Conservation (phyloP, 1,140 invertebrate genomes). For the Acromyrmex heyeri region DNA sequence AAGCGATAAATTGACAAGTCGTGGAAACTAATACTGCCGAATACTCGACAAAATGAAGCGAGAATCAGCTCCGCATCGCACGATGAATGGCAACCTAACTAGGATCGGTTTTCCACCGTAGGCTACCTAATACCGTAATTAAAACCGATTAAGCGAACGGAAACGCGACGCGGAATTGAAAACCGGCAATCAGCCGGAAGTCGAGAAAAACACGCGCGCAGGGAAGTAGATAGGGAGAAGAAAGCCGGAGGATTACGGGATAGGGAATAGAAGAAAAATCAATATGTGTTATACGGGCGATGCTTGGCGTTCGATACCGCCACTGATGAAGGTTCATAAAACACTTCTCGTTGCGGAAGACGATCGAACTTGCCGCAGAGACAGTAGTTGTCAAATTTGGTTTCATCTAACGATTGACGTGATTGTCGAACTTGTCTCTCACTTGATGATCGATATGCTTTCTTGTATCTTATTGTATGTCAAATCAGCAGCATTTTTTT, state of each 20-base stretch:
- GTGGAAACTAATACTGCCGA: conserved; percentile 47
- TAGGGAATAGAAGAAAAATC: conserved; percentile 36
- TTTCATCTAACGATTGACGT: not conserved
- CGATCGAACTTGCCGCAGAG: not conserved
- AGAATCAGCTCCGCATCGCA: conserved; percentile 50
- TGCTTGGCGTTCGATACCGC: conserved; percentile 45
- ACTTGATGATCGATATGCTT: not conserved
- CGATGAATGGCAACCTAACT: conserved; percentile 70
- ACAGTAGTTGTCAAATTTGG: conserved; percentile 33
- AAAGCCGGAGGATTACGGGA: conserved; percentile 31
- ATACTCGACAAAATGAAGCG: conserved; percentile 42
- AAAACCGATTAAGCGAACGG: conserved; percentile 66
- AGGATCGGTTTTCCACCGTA: conserved; percentile 40
- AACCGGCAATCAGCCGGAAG: conserved; percentile 67
- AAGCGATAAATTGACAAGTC: conserved; percentile 40
- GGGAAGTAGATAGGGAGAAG: not conserved
- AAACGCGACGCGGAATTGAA: conserved; percentile 61
- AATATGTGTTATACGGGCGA: conserved; percentile 54
- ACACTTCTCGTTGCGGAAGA: conserved; percentile 32
- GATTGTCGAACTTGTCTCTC: not conserved
- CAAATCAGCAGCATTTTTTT: not conserved
- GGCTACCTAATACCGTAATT: conserved; percentile 64
- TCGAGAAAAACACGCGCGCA: conserved; percentile 44
- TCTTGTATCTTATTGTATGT: not conserved
- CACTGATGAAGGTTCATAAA: conserved; percentile 54